Percentiles rank a stretch among this genome's conserved stretches.
Evolutionary conservation across 2,888 invertebrate species (phyloP).

Genomic region (Lobophora halterata): DNA sequence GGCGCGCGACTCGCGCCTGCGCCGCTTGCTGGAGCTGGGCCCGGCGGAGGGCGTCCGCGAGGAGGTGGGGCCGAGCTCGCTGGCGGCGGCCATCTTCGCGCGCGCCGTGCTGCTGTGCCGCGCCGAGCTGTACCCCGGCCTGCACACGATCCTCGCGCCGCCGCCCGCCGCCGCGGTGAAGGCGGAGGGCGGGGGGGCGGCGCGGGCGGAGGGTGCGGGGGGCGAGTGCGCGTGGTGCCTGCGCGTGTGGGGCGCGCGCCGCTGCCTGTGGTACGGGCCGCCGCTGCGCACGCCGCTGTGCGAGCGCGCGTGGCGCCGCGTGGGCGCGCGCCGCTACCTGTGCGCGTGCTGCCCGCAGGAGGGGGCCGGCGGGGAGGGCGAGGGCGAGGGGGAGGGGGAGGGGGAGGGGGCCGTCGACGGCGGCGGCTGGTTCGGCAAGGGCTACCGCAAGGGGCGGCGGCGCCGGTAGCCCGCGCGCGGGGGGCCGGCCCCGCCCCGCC

Average conservation of each 20-base stretch:
- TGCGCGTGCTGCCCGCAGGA: slow-evolving; percentile 83
- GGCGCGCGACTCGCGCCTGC: slow-evolving; percentile 38
- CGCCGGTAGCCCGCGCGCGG: slow-evolving; percentile 60
- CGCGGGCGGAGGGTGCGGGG: slow-evolving; percentile 24
- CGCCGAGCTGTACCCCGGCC: slow-evolving; percentile 77
- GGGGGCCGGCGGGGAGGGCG: slow-evolving; percentile 23
- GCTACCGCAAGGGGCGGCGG: slow-evolving; percentile 86
- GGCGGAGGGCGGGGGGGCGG: slow-evolving; percentile 20
- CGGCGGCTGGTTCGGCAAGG: slow-evolving; percentile 93
- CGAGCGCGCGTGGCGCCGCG: slow-evolving; percentile 51
- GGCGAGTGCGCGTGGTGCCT: slow-evolving; percentile 59
- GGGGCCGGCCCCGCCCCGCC: neutral
- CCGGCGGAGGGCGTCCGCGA: slow-evolving; percentile 23
- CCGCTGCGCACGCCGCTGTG: slow-evolving; percentile 50
- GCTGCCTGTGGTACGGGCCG: slow-evolving; percentile 78
- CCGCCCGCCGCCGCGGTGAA: slow-evolving; percentile 35
- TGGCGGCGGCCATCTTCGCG: slow-evolving; percentile 68
- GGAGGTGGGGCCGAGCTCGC: slow-evolving; percentile 33
- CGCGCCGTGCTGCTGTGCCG: slow-evolving; percentile 72
- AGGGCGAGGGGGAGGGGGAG: slow-evolving; percentile 19
- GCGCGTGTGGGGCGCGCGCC: slow-evolving; percentile 49
- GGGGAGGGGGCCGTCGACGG: slow-evolving; percentile 34
- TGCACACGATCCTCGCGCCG: slow-evolving; percentile 81
- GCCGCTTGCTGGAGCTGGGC: slow-evolving; percentile 40
- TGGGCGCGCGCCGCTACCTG: slow-evolving; percentile 81